Evolutionary conservation across 2,888 invertebrate species (phyloP).

Genomic region (Elmis aenea): DNA sequence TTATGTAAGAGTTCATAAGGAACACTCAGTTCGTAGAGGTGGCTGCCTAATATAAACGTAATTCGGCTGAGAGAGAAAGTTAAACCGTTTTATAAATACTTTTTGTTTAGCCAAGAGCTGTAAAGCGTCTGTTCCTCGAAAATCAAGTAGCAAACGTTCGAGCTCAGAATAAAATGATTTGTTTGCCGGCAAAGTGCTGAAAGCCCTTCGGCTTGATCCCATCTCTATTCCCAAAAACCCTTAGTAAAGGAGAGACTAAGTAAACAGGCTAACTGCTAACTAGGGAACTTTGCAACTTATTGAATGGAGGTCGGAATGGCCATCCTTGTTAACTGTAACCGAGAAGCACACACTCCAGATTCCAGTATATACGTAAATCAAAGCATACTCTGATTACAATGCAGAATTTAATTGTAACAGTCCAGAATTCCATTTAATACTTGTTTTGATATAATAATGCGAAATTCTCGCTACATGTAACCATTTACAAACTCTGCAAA

Average conservation of each 20-base stretch:
- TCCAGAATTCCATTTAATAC: constrained; percentile 35
- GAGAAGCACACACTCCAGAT: constrained; percentile 20
- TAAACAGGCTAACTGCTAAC: constrained; percentile 44
- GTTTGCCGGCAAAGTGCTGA: not conserved
- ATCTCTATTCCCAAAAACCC: constrained; percentile 17
- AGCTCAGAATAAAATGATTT: no score
- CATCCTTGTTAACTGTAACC: constrained; percentile 35
- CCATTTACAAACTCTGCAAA: constrained; percentile 21
- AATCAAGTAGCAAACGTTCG: no score
- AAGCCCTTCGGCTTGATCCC: constrained; percentile 4
- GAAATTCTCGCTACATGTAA: constrained; percentile 32
- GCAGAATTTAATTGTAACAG: constrained; percentile 35
- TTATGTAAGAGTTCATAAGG: constrained; percentile 30
- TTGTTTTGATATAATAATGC: constrained; percentile 37
- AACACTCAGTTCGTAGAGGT: constrained; percentile 20
- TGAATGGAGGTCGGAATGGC: constrained; percentile 41
- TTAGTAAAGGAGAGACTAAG: constrained; percentile 30
- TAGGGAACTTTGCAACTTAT: constrained; percentile 44
- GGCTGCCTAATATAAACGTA: constrained; percentile 4
- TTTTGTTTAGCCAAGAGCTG: no score
- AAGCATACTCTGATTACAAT: constrained; percentile 34
- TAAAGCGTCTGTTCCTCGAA: no score
- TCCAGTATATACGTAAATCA: constrained; percentile 34
- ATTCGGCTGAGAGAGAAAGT: no score
- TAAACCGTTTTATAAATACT: no score